Evolutionary conservation across 2,888 invertebrate genomes (phyloP), one percentile per base, ranked within the genome.

Genomic region (Hypomecis atomaria): DNA sequence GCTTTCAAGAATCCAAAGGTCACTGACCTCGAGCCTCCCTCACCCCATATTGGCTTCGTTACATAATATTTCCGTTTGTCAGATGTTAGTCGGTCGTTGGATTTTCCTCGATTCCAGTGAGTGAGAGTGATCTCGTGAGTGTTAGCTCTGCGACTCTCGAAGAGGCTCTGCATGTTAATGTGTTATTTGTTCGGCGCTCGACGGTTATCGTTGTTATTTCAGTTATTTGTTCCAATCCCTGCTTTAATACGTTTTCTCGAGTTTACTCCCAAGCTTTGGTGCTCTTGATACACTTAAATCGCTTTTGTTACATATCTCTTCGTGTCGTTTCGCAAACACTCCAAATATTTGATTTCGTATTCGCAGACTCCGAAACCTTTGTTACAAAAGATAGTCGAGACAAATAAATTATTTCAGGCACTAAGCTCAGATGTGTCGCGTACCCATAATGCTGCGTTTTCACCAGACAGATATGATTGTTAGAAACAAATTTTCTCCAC

Each of bases 201-300:
- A 53, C 40, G 62, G 62, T 52, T 59, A 62, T 62, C 62, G 47
- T 52, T 59, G 59, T 62, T 56, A 38, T 52, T 59, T 43, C 66
- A 66, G 56, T 34, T 57, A 66, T 62, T 66, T 62, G 66, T 62
- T 52, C 23, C 33, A 50, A 59, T 49, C 42, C 62, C 36, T 37
- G 56, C 36, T 37, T 59, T 60, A 63, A 52, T 42, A 48, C 38
- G 49, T 49, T 45, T 53, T 49, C 59, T 50, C 55, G 45, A 55
- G 50, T 55, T 59, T 54, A 50, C 64, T 56, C n/a, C 8, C 11
- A 43, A 49, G 59, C 59, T 64, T 55, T 40, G 23, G 23, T 23
- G 23, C 44, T 56, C n/a, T 23, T 49, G 40, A 65, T 53, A 53
- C 56, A 53, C 53, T 54, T 54, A 54, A 55, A 63, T 63, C 34